Evolutionary conservation across 2,797 vertebrate genomes (phyloP).

Genomic region (Rousettus madagascariensis): DNA sequence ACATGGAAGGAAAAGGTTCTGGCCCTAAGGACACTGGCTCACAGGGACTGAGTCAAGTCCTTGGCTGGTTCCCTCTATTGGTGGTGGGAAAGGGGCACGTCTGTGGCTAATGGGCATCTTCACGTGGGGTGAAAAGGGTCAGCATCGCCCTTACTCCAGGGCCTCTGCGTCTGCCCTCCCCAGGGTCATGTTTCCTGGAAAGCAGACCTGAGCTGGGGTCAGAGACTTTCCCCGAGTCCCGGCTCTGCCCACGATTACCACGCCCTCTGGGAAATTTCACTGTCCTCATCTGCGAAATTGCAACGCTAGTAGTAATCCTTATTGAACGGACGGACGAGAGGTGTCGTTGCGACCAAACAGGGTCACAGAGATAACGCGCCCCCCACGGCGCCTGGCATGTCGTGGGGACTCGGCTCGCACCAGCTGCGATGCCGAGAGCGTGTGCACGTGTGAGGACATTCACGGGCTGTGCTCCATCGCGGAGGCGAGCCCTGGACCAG

Average conservation of each 20-base stretch:
- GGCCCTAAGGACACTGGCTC: background rate
- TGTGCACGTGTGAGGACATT: fast-evolving
- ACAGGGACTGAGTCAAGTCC: background rate
- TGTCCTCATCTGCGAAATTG: background rate
- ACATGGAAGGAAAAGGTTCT: background rate
- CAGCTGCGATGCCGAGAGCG: background rate
- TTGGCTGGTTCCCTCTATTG: background rate
- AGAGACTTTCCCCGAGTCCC: background rate
- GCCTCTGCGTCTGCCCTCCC: background rate
- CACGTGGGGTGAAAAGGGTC: background rate
- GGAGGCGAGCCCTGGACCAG: background rate
- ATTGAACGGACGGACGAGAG: no score
- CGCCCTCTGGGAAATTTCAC: background rate
- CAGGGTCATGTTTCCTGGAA: background rate
- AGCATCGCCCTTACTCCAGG: background rate
- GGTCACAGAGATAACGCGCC: background rate
- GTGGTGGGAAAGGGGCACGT: background rate
- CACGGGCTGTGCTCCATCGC: fast-evolving
- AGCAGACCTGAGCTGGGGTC: background rate
- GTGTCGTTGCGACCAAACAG: background rate
- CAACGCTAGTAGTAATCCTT: background rate
- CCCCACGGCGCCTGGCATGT: background rate
- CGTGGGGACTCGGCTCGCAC: background rate
- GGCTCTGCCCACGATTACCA: no score
- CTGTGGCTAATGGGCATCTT: background rate